These are phyloP conservation scores for Pogonocherus hispidulus DNA, from an alignment of 2,888 invertebrate species.

Conservation along the genomic window DNA sequence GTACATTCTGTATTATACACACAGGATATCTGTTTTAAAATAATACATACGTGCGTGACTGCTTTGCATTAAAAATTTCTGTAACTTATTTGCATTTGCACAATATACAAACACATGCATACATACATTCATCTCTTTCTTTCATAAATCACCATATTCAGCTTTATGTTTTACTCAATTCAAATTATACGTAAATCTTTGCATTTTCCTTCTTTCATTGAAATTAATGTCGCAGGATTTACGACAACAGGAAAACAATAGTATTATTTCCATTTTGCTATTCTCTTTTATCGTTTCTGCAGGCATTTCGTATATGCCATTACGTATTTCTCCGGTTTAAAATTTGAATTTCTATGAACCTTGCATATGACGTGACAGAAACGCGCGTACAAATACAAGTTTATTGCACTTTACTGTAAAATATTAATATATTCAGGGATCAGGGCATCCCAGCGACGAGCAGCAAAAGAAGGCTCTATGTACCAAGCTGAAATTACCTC, in stretches of 20 bases:
- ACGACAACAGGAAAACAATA: background rate
- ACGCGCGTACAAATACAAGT: constrained; percentile 6
- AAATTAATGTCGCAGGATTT: constrained; percentile 1
- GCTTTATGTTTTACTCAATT: background rate
- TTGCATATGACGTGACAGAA: background rate
- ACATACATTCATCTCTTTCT: background rate
- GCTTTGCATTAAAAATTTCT: background rate
- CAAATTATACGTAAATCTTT: constrained; percentile 1
- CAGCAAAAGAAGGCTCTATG: background rate
- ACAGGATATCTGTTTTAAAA: too few relatives aligned
- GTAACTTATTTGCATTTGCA: background rate
- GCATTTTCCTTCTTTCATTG: background rate
- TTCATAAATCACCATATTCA: background rate
- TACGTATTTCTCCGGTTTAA: background rate
- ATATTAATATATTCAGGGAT: constrained; percentile 2
- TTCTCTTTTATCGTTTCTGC: background rate
- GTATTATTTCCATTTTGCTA: constrained; percentile 1
- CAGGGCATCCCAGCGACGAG: background rate
- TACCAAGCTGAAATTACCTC: background rate
- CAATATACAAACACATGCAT: background rate
- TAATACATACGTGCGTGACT: background rate
- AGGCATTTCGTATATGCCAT: background rate
- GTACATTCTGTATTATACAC: too few relatives aligned
- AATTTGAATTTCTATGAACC: constrained; percentile 8
- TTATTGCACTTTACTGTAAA: constrained; percentile 6